Percentiles rank a stretch among this genome's conserved stretches.
These are phyloP conservation scores for Volucella inanis DNA, from an alignment of 2,888 invertebrate species.

Conservation along the genomic window DNA sequence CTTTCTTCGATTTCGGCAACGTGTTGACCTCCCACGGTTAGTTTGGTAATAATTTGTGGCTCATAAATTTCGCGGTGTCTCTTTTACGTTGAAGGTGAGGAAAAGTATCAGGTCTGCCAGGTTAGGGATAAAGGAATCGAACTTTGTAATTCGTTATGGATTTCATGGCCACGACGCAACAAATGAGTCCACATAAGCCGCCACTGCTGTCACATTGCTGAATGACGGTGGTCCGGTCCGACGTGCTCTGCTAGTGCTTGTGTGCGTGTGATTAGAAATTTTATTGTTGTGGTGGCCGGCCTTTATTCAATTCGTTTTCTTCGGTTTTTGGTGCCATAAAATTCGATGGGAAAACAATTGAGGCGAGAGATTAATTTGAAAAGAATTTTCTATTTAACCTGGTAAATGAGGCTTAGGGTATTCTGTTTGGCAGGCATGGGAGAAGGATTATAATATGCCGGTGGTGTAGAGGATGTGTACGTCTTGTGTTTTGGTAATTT, in stretches of 20 bases:
- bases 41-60: conserved; percentile 71
- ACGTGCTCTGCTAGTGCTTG: conserved; percentile 6
- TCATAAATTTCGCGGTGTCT: conserved; percentile 70
- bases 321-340: conserved; percentile 55
- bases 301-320: conserved; percentile 2
- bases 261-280: conserved; percentile 53
- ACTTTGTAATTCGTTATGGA: conserved; percentile 70
- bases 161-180: conserved; percentile 46
- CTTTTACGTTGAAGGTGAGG: conserved; percentile 44
- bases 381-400: conserved; percentile 41
- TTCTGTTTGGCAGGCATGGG: neutral
- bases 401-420: conserved; percentile 30
- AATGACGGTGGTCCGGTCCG: conserved; percentile 64
- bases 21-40: conserved; percentile 68
- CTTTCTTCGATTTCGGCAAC: neutral
- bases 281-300: conserved; percentile 53
- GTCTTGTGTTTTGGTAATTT: conserved; percentile 62
- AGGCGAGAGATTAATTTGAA: conserved; percentile 58
- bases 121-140: conserved; percentile 49
- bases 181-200: conserved; percentile 11
- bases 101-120: conserved; percentile 63
- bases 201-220: conserved; percentile 20
- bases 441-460: conserved; percentile 1
- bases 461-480: conserved; percentile 27
- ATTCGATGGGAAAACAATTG: conserved; percentile 70